phyloP scores from a whole-genome alignment of 2,797 vertebrate genomes.

The Eptatretus atami region DNA sequence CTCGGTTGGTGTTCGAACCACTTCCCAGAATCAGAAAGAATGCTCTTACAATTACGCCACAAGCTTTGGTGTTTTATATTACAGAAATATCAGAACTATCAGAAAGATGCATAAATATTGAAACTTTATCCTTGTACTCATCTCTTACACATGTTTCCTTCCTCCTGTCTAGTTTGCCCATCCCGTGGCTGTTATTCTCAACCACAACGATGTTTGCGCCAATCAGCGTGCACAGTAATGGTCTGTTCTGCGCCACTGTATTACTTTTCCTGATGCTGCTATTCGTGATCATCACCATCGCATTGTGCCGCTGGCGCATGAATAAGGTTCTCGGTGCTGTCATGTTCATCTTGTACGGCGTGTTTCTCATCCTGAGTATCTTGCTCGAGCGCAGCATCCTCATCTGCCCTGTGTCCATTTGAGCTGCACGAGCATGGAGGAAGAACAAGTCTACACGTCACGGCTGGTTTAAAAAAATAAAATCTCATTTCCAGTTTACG shows the following conservation, averaged over 20 bases:
- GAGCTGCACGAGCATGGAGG: conserved; percentile 11
- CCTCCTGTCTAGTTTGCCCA: conserved; percentile 28
- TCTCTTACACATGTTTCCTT: conserved; percentile 1
- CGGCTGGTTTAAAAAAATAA: too few species aligned
- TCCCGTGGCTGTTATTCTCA: conserved; percentile 60
- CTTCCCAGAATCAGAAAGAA: too few species aligned
- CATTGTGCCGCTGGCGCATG: conserved; percentile 63
- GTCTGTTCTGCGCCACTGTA: conserved; percentile 78
- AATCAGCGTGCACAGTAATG: conserved; percentile 68
- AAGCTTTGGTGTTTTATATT: background rate
- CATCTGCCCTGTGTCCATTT: conserved; percentile 55
- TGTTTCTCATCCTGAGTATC: conserved; percentile 69
- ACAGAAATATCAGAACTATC: background rate
- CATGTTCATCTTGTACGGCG: conserved; percentile 80
- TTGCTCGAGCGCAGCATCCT: conserved; percentile 76
- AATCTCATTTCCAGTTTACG: too few species aligned
- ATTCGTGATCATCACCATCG: conserved; percentile 70
- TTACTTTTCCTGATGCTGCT: conserved; percentile 90
- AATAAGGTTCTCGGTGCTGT: conserved; percentile 53
- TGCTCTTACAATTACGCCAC: too few species aligned
- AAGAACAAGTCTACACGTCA: too few species aligned
- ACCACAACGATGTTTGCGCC: conserved; percentile 24
- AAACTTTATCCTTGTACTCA: conserved; percentile 6
- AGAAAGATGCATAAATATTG: background rate
- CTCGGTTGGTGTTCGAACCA: too few species aligned